Base-by-base conservation (phyloP, 2,888 invertebrate species). In the Amorpha juglandis region DNA sequence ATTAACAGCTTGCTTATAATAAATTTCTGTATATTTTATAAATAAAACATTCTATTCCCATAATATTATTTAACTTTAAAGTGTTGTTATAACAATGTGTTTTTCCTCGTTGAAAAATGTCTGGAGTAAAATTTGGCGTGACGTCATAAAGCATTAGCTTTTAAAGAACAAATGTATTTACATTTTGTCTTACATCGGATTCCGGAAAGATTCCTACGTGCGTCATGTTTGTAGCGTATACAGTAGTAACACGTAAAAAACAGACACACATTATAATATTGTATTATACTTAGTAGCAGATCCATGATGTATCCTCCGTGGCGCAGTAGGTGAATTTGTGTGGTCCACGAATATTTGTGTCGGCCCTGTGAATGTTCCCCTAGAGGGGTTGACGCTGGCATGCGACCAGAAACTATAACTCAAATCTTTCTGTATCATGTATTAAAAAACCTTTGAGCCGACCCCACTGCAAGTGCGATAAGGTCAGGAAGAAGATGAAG, bases 141-240 rank as follows among this genome's bases (percentile, higher is more conserved):
- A 70, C 74, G 71, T 73, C 71, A 73, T 64, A 38, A 12, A 12
- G 21, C 52, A 45, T 68, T 69, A 62, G 65, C 51, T 63, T 69
- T 52, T 65, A 63, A 64, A 64, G 16, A 47, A 33, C 16, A 33
- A 53, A 45, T 35, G 67, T 67, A 63, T 63, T 63, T 63, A 63
- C 50, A 50, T 50, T 35, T 68, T 68, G 63, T 71, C 53, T 69
- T 68, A 64, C 69, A 69, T 70, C 63, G 62, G 51, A 66, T 69
- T 66, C 52, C 51, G 67, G 67, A 69, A 68, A 55, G 42, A 65
- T 68, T 58, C 35, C 16, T 69, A 48, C 51, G 64, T 63, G 67
- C 67, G 64, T 70, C 68, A 69, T 63, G 14, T 16, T 14, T 21
- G 8, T n/a, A 64, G 50, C 64, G 55, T 63, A 67, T 55, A 55